Base-by-base conservation (phyloP, 2,888 invertebrate species). In the Auanema sp. region DNA sequence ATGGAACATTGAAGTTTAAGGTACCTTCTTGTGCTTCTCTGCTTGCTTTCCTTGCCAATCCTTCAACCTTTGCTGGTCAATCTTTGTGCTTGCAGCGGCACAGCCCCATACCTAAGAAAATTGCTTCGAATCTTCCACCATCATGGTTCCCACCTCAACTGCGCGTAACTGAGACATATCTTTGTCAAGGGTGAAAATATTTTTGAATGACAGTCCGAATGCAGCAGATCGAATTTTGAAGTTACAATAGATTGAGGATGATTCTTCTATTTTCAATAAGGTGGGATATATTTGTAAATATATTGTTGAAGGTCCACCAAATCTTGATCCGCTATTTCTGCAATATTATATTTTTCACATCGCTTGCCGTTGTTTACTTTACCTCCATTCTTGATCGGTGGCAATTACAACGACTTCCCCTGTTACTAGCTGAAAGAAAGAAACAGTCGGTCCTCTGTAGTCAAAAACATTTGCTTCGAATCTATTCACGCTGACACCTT, bases 31-130 rank as follows among this genome's bases (percentile, higher is more conserved):
- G 78, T 91, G 91, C 66, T 90, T 89, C 86, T 95, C 93, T 0
- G 91, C 91, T 84, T 95, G 92, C 79, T 89, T 89, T 21, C 90
- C 90, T 84, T 93, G 92, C 92, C 92, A 93, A 80, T 91, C 90
- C 85, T 93, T 93, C 77, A 92, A 90, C 80, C 92, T 92, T 68
- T 91, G 85, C 85, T 95, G 95, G 12, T 89, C 89, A 79, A 92
- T 91, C 44, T 79, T 75, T 1, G 79, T 78, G 12, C 72, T 72
- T 8, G 77, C 69, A 6, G 84, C 82, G 1, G 84, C 85, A 79
- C 85, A 86, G 43, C 71, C 76, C 76, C 72, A 72, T 2, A 70
- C 69, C 72, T 71, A 52, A 25, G 24, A 25, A 42, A 24, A 41
- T 18, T 5, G 11, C 40, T 52, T 14, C n/a, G 21, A 3, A 18